A percentile compares a stretch with the other conserved stretches of the same genome.
Evolutionary conservation across 2,113 vertebrate genomes (phyloP).

Genomic region (Sprattus sprattus): DNA sequence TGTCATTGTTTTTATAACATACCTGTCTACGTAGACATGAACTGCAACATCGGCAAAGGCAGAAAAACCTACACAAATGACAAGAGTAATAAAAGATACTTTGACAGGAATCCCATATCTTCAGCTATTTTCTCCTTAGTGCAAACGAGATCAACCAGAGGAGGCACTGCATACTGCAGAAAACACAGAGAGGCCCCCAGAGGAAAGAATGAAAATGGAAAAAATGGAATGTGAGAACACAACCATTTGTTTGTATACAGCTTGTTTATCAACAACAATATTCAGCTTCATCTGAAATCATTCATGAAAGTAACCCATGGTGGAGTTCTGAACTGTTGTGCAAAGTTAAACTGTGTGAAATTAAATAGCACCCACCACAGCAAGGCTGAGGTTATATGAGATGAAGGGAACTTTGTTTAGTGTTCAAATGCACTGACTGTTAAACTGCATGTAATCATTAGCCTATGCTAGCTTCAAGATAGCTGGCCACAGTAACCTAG

Average conservation of each 20-base stretch:
- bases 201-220: neutral
- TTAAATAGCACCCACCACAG: neutral
- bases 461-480: too few relatives aligned
- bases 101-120: neutral
- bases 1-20: slow-evolving; percentile 30
- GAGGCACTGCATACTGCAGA: neutral
- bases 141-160: slow-evolving; percentile 40
- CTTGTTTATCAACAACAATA: neutral
- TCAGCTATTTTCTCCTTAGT: neutral
- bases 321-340: neutral
- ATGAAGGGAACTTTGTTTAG: neutral
- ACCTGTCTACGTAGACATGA: slow-evolving; percentile 45
- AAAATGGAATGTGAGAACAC: neutral
- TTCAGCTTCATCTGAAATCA: neutral
- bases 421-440: neutral
- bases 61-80: slow-evolving; percentile 22
- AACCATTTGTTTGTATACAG: neutral
- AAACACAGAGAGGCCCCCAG: neutral
- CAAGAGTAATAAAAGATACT: slow-evolving; percentile 26
- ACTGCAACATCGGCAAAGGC: slow-evolving; percentile 47
- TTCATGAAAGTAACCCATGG: neutral
- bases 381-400: neutral
- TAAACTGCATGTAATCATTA: too few relatives aligned
- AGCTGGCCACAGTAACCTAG: too few relatives aligned
- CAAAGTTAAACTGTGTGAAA: neutral